Evolutionary conservation across 2,797 vertebrate genomes (phyloP).

Genomic region (Sebastes vulpes): DNA sequence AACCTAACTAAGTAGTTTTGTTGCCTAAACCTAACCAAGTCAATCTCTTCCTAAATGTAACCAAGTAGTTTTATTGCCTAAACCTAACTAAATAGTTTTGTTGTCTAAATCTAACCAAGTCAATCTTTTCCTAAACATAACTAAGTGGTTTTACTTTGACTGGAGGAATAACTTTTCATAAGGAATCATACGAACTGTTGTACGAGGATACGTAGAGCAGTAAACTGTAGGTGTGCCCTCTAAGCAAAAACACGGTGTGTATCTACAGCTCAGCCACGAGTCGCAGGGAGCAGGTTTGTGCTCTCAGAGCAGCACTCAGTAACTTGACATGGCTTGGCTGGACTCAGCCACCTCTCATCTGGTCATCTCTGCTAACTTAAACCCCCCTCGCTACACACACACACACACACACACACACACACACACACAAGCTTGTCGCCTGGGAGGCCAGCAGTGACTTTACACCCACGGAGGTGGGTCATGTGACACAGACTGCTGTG

Average conservation of each 20-base stretch:
- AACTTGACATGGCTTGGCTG: slow-evolving; percentile 71
- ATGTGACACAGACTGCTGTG: slow-evolving; percentile 76
- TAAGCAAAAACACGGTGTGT: slow-evolving; percentile 28
- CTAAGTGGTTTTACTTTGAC: no score
- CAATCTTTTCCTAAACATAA: no score
- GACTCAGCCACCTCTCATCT: slow-evolving; percentile 62
- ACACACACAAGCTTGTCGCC: slow-evolving; percentile 47
- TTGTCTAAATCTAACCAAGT: no score
- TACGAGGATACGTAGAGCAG: no score
- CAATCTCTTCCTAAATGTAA: accelerated
- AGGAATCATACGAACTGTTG: no score
- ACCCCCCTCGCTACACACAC: background rate
- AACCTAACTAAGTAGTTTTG: no score
- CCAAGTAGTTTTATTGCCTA: no score
- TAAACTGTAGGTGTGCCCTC: background rate
- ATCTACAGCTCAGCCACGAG: slow-evolving; percentile 42
- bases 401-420: slow-evolving; percentile 43
- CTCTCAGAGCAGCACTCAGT: slow-evolving; percentile 37
- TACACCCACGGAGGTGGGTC: slow-evolving; percentile 73
- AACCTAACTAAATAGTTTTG: no score
- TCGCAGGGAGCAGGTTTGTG: slow-evolving; percentile 15
- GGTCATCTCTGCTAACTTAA: slow-evolving; percentile 64
- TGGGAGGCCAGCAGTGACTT: slow-evolving; percentile 76
- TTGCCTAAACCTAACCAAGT: no score
- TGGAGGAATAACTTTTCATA: no score